Evolutionary conservation across 2,888 invertebrate genomes (phyloP), one percentile per base, ranked within the genome.

Genomic region (Parnassius smintheus): DNA sequence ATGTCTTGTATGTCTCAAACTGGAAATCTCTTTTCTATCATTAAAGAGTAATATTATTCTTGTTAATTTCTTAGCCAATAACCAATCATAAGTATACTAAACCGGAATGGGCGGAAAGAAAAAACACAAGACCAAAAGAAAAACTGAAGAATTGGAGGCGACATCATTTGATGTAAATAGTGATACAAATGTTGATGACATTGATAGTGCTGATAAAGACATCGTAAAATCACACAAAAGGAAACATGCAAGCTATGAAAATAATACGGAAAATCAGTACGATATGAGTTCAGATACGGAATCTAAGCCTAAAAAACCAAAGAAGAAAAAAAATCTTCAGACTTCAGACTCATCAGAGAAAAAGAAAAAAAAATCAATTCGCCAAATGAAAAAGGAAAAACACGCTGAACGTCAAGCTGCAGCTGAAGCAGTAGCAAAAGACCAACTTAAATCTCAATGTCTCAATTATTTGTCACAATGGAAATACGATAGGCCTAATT

Each of bases 401-500:
- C 91, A 93, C 74, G 89, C 92, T 41, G 83, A 94, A 71, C 85
- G 94, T 0, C 77, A 93, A 68, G 92, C 92, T 52, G 91, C 92
- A 56, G 93, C 92, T 55, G 93, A 92, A 72, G 83, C 90, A 56
- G 91, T 91, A 54, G 80, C 85, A 11, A 93, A 92, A 72, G 86
- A 93, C 60, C 92, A 93, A 61, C 88, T 93, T 11, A 93, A 93
- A 71, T 83, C 93, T 53, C 94, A 94, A 65, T 94, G 94, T 65
- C 84, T 94, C 18, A 94, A 91, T 74, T 96, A 96, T 76, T 78
- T 96, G 58, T 93, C 93, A 1, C 93, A 94, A 74, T 96, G 96
- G 96, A 95, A 96, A 80, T 91, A 95, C 75, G 92, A 93, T 65
- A 92, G 85, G 68, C 84, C 83, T 53, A 93, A 95, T 72, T 96